Evolutionary conservation across 2,797 vertebrate species (phyloP), one percentile per base, ranked within the genome.

Genomic region (Anableps anableps): DNA sequence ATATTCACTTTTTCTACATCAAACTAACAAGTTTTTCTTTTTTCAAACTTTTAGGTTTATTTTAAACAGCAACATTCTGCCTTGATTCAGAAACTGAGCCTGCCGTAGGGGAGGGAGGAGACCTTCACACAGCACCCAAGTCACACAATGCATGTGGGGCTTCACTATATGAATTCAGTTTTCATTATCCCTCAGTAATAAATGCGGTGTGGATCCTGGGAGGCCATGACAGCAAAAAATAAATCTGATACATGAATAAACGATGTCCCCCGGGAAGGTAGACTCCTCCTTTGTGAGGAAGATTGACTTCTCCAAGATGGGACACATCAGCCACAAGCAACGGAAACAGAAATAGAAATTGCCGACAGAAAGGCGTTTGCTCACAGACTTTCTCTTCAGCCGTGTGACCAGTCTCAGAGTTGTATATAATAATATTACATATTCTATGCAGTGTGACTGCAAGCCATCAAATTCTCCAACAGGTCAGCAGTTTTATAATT

Each of bases 241-340:
- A 95, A 94, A 95, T 94, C 94, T 94, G 94, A 95, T 92, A 95
- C 94, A 95, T 94, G 94, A 96, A 96, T 96, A 95, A 95, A 88
- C 91, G 77, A 95, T 94, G 94, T 94, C 90, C 88, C 94, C 23
- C 29, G 93, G 94, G 94, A 92, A 92, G 92, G 90, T 80, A 86
- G 85, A 81, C 93, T 93, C 91, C 93, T 95, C 94, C 94, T 95
- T 94, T 94, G 91, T 95, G 94, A 92, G 86, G 93, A 93, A 95
- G 96, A 95, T 95, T 94, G 95, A 96, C 94, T 96, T 91, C 91
- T 94, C 90, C 89, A 94, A 92, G 94, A 95, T 91, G 93, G 94
- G 94, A 92, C 91, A 92, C 93, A 94, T 95, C 93, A 90, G 91
- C 95, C 93, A 89, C 84, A 51, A 94, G 92, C 87, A 94, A 92